A percentile compares a stretch with the other conserved stretches of the same genome.
Evolutionary conservation across 1,140 invertebrate genomes (phyloP).

Genomic region (Gonioctena quinquepunctata): DNA sequence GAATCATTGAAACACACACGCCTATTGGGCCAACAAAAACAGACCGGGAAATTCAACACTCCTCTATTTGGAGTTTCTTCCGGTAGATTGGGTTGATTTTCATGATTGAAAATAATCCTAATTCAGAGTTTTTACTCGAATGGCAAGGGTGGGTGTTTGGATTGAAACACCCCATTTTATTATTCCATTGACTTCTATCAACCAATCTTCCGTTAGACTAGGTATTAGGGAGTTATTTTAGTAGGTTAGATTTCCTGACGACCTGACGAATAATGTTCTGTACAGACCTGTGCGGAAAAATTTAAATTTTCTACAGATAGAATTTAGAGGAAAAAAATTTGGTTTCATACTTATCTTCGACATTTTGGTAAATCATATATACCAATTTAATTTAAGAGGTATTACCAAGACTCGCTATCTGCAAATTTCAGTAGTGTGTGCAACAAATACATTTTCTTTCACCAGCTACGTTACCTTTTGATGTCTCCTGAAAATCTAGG

Average conservation of each 20-base stretch:
- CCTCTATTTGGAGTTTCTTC: too few species aligned
- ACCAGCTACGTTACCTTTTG: slow-evolving; percentile 44
- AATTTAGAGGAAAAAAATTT: not conserved
- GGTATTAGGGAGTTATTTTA: too few species aligned
- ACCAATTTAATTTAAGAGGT: not conserved
- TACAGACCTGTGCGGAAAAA: not conserved
- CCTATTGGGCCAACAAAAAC: too few species aligned
- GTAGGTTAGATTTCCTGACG: not conserved
- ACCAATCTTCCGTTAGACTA: too few species aligned
- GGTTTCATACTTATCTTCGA: not conserved
- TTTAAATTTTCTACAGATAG: not conserved
- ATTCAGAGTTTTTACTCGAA: too few species aligned
- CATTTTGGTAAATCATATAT: not conserved
- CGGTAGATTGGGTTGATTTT: too few species aligned
- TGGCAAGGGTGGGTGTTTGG: not conserved
- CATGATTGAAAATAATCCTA: too few species aligned
- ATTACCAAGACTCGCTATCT: slow-evolving; percentile 14
- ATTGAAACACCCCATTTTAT: not conserved
- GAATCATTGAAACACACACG: too few species aligned
- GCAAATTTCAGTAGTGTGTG: slow-evolving; percentile 10
- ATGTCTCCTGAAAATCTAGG: slow-evolving; percentile 46
- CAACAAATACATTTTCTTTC: slow-evolving; percentile 3
- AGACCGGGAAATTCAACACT: too few species aligned
- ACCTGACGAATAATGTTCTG: not conserved
- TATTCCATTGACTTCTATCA: too few species aligned